phyloP scores from a whole-genome alignment of 2,797 vertebrate genomes.

The Antennarius maculatus region DNA sequence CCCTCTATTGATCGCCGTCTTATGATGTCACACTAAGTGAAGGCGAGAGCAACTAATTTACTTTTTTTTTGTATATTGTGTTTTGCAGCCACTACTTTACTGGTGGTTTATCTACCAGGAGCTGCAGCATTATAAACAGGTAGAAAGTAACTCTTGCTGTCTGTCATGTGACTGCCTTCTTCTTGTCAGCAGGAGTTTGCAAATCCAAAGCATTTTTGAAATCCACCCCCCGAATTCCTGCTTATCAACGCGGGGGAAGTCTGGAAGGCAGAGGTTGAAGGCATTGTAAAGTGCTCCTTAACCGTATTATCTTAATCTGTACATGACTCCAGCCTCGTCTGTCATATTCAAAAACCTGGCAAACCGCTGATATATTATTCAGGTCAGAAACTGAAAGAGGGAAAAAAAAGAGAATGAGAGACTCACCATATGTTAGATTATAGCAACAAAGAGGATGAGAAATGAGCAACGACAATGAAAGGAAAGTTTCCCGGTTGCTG shows the following conservation, averaged over 20 bases:
- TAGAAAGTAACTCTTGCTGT: constrained; percentile 55
- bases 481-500: constrained; percentile 58
- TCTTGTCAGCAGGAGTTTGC: constrained; percentile 43
- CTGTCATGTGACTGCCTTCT: constrained; percentile 56
- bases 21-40: constrained; percentile 43
- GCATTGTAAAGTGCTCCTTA: constrained; percentile 57
- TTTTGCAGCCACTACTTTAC: constrained; percentile 37
- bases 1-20: constrained; percentile 44
- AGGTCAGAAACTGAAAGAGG: constrained; percentile 64
- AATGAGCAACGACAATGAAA: constrained; percentile 58
- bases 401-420: constrained; percentile 27
- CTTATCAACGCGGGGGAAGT: constrained; percentile 63
- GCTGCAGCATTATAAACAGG: constrained; percentile 35
- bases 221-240: constrained; percentile 49
- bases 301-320: constrained; percentile 76
- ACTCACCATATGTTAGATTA: constrained; percentile 70
- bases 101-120: constrained; percentile 30
- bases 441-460: constrained; percentile 68
- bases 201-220: constrained; percentile 58
- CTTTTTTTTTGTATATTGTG: constrained; percentile 27
- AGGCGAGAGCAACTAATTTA: constrained; percentile 39
- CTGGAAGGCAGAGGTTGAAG: constrained; percentile 71
- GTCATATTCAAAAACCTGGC: constrained; percentile 67
- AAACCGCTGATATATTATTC: constrained; percentile 80
- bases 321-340: constrained; percentile 67